These are phyloP conservation scores for Carcina quercana DNA, from an alignment of 2,888 invertebrate genomes.

Conservation along the genomic window DNA sequence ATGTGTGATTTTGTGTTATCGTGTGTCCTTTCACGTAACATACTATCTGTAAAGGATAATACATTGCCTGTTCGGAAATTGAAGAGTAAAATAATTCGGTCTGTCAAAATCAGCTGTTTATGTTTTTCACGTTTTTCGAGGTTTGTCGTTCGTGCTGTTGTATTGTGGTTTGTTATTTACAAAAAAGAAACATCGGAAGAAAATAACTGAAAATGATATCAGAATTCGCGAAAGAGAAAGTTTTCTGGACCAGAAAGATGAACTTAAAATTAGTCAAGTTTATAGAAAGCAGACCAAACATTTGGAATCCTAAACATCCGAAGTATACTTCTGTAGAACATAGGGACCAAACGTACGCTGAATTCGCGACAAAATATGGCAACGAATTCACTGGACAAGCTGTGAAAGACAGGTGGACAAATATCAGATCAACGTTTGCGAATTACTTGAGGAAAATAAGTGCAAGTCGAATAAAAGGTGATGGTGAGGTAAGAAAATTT, in stretches of 20 bases:
- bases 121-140: no score
- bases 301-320: slow-evolving; percentile 62
- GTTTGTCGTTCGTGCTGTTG: no score
- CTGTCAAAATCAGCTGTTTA: no score
- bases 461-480: slow-evolving; percentile 32
- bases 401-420: slow-evolving; percentile 65
- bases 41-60: no score
- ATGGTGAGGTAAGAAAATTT: slow-evolving; percentile 40
- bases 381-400: slow-evolving; percentile 57
- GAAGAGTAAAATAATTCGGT: no score
- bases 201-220: slow-evolving; percentile 36
- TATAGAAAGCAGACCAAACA: slow-evolving; percentile 48
- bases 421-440: slow-evolving; percentile 59
- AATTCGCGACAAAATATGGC: slow-evolving; percentile 54
- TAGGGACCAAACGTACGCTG: slow-evolving; percentile 51
- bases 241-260: slow-evolving; percentile 63
- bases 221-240: slow-evolving; percentile 60
- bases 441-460: slow-evolving; percentile 57
- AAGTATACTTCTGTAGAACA: slow-evolving; percentile 50
- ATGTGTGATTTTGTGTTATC: no score
- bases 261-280: slow-evolving; percentile 58
- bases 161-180: no score
- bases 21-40: no score
- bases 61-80: no score
- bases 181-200: neutral